Base-by-base conservation (phyloP, 2,888 invertebrate species). In the Agriopis leucophaearia region DNA sequence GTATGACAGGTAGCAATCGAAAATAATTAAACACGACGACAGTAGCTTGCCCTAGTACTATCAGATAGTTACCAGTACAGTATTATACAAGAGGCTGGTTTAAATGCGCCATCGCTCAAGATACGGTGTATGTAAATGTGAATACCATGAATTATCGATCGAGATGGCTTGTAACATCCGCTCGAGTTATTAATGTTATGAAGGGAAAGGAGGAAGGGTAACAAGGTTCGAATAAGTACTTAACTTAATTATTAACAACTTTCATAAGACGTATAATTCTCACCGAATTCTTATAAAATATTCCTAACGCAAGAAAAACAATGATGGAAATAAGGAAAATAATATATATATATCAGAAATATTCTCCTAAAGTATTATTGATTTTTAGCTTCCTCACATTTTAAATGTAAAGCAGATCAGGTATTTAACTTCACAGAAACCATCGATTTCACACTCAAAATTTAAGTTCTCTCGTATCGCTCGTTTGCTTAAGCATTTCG, bases 21-120 rank as follows among this genome's bases (percentile, higher is more conserved):
- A 66, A 74, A 70, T 73, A 74, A 74, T 74, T 71, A 73, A 70
- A 54, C 58, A 27, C 18, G 47, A 58, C 66, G 55, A 52, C 61
- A 62, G 63, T 64, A 66, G 55, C 64, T 66, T 2, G 63, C 63
- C 38, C 63, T 27, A 64, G 55, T 56, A 60, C 60, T 60, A 55
- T 55, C 55, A 3, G 3, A 55, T 45, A 64, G 63, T 44, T 48
- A 47, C 47, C 47, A 47, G 47, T 27, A 27, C 1, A 38, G 36
- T 42, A 38, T 50, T 56, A 59, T 72, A 70, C 69, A 69, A 71
- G 66, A 71, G 63, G 54, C 48, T 42, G 63, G 68, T 66, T 67
- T 67, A 64, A 71, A 68, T 66, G 47, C 59, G 42, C 57, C 66
- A 69, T 69, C 64, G 59, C 59, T 66, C 65, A 69, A 62, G 66